phyloP scores from a whole-genome alignment of 2,113 vertebrate genomes.

The Lota lota region DNA sequence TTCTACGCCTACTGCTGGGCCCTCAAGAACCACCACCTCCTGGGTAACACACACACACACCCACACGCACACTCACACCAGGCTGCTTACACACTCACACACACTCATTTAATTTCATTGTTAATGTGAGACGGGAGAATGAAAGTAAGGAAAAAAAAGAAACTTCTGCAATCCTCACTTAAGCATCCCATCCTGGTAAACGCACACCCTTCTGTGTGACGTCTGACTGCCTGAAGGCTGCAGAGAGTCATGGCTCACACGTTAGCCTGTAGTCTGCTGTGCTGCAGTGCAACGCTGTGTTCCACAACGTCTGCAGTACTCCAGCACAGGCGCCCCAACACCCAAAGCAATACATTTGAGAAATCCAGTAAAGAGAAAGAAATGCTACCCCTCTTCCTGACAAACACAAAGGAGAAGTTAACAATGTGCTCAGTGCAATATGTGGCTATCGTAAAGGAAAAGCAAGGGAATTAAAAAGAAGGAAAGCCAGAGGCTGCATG shows the following conservation, averaged over 20 bases:
- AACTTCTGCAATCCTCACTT: too few species aligned
- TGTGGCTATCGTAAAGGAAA: background rate
- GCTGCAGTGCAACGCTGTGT: too few species aligned
- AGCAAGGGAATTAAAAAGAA: too few species aligned
- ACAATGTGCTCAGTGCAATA: slow-evolving; percentile 16
- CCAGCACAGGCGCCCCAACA: too few species aligned
- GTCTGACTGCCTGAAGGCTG: slow-evolving; percentile 6
- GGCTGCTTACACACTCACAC: background rate
- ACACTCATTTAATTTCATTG: background rate
- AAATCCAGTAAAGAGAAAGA: too few species aligned
- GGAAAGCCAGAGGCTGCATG: too few species aligned
- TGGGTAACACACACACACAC: slow-evolving; percentile 67
- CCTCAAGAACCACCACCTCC: slow-evolving; percentile 77
- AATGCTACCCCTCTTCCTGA: background rate
- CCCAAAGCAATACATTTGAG: too few species aligned
- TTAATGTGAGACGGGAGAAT: background rate
- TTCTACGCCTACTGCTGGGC: slow-evolving; percentile 94
- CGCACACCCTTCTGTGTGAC: background rate
- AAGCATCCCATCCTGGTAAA: too few species aligned
- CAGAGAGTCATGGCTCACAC: background rate
- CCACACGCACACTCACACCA: background rate
- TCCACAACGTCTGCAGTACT: too few species aligned
- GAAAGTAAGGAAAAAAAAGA: slow-evolving; percentile 8
- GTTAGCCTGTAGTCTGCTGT: background rate
- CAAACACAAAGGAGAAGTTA: slow-evolving; percentile 17